Evolutionary conservation across 2,888 invertebrate species (phyloP).

Genomic region (Lycophotia porphyrea): DNA sequence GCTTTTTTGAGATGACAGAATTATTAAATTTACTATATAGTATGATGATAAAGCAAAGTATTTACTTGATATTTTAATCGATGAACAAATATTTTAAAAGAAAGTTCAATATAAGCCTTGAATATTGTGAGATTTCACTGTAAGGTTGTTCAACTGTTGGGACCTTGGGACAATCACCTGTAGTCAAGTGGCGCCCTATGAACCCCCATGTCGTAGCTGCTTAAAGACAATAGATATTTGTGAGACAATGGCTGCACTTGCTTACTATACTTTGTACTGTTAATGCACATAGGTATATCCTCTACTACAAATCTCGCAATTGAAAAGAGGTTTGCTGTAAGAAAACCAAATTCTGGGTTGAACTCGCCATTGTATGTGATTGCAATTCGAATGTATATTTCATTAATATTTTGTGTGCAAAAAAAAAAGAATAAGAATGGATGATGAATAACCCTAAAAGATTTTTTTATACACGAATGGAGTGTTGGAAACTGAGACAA

Average conservation of each 20-base stretch:
- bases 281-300: too few species aligned
- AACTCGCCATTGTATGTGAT: too few species aligned
- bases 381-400: too few species aligned
- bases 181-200: too few species aligned
- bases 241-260: too few species aligned
- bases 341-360: too few species aligned
- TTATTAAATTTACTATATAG: constrained; percentile 34
- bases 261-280: too few species aligned
- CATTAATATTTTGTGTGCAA: too few species aligned
- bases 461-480: neutral
- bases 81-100: constrained; percentile 23
- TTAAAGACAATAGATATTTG: neutral
- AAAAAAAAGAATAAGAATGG: too few species aligned
- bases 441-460: neutral
- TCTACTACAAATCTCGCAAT: too few species aligned
- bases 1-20: constrained; percentile 35
- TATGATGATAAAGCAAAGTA: constrained; percentile 11
- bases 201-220: neutral
- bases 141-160: constrained; percentile 18
- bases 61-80: constrained; percentile 35
- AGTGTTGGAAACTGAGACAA: neutral
- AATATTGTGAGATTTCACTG: constrained; percentile 11
- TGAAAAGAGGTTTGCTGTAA: too few species aligned
- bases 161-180: neutral
- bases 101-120: constrained; percentile 16